Conservation (phyloP, 23 tunicate genomes). For the Aplidium turbinatum region DNA sequence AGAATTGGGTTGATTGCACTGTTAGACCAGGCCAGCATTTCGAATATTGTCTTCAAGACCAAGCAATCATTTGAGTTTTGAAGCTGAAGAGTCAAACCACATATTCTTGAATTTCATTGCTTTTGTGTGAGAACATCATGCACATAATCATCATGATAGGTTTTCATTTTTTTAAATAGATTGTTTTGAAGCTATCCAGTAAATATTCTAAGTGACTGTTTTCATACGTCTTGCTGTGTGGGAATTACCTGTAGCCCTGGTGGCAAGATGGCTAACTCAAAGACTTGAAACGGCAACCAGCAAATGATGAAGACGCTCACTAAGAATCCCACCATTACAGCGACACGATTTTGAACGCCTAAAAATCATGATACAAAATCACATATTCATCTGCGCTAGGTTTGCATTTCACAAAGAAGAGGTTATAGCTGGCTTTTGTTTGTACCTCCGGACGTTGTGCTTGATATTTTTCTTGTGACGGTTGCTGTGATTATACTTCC, state of each 20-base stretch:
- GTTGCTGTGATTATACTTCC: slow-evolving; percentile 49
- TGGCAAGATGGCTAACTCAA: slow-evolving; percentile 51
- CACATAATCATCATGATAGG: too few relatives aligned
- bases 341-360: slow-evolving; percentile 55
- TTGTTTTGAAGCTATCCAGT: too few relatives aligned
- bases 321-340: slow-evolving; percentile 64
- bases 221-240: too few relatives aligned
- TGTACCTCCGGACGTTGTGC: slow-evolving; percentile 21
- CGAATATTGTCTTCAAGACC: slow-evolving; percentile 24
- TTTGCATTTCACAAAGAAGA: too few relatives aligned
- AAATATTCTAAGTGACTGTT: too few relatives aligned
- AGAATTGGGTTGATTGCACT: slow-evolving; percentile 83
- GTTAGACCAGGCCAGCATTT: slow-evolving; percentile 81
- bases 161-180: too few relatives aligned
- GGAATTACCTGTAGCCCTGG: slow-evolving; percentile 68
- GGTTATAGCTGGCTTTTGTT: too few relatives aligned
- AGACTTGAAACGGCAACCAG: slow-evolving; percentile 80
- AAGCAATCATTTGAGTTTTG: slow-evolving; percentile 31
- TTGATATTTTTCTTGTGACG: slow-evolving; percentile 31
- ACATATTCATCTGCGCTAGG: too few relatives aligned
- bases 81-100: too few relatives aligned
- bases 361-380: not conserved
- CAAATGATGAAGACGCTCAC: slow-evolving; percentile 54
- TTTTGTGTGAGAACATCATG: too few relatives aligned
- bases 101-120: too few relatives aligned